Evolutionary conservation across 1,140 invertebrate genomes (phyloP), one percentile per base, ranked within the genome.

Genomic region (Drosophila tani): DNA sequence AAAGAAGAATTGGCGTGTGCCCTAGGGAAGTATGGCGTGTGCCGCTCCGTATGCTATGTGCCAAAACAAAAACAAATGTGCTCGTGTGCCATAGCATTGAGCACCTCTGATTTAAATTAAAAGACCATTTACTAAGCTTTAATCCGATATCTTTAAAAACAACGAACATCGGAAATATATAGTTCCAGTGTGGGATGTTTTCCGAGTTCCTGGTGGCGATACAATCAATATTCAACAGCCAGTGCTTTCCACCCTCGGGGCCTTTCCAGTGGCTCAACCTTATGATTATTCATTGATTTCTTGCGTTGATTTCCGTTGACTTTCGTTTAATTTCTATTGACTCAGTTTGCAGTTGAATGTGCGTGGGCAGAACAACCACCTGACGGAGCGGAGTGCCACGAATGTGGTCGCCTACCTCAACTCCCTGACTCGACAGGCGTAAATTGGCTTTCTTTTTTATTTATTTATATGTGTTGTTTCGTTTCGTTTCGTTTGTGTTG

Each of bases 381-480:
- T 79, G 66, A 57, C 65, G 76, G 85, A 87, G 50, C 65, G 65
- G 63, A 90, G 64, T 81, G 68, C 63, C 80, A 74, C 76, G 62
- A 80, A 59, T 70, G 50, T 80, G 58, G 75, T 71, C 11, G 62
- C 59, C 62, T 77, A 69, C 38, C 68, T 84, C 41, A 66, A 78
- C 65, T 81, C 84, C 50, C 81, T 87, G 57, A 88, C 66, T 73
- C 76, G 91, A 87, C 91, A 92, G 86, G 91, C 91, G 91, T 92
- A 92, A 92, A 77, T 80, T 81, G 70, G 73, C 73, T 80, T 91
- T 84, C 11, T 59, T 75, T 75, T 53, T 73, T 80, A 75, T 80
- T 80, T 75, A 55, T 64, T 83, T 79, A 56, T 40, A 24, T 82
- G 45, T 57, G 49, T 81, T 75, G 73, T 79, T 55, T 60, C 40